These are phyloP conservation scores for Cephus runcator DNA, from an alignment of 2,888 invertebrate genomes.

Conservation along the genomic window DNA sequence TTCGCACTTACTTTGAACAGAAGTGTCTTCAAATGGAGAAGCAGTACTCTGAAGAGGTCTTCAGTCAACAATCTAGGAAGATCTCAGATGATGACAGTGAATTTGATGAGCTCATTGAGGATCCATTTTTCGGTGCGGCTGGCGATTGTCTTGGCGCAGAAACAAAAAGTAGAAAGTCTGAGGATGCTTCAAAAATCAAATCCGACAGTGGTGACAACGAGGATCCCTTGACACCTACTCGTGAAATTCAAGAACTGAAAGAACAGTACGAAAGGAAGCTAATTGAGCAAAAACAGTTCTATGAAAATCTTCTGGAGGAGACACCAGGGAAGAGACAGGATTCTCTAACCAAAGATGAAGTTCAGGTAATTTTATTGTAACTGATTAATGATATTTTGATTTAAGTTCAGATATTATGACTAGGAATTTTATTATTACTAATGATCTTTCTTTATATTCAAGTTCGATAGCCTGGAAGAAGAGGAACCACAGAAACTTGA, in stretches of 20 bases:
- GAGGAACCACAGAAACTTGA: neutral
- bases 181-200: constrained; percentile 27
- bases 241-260: neutral
- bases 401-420: neutral
- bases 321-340: neutral
- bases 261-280: neutral
- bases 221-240: neutral
- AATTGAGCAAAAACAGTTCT: neutral
- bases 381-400: neutral
- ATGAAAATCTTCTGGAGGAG: neutral
- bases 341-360: constrained; percentile 1
- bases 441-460: neutral
- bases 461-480: neutral
- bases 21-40: constrained; percentile 84
- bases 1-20: constrained; percentile 82
- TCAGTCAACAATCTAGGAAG: constrained; percentile 75
- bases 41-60: constrained; percentile 79
- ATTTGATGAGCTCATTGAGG: constrained; percentile 64
- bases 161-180: constrained; percentile 23
- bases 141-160: constrained; percentile 44
- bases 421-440: neutral
- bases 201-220: neutral
- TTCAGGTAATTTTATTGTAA: constrained; percentile 12
- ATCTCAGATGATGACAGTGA: constrained; percentile 66
- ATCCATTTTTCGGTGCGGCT: constrained; percentile 54